Evolutionary conservation across 2,797 vertebrate genomes (phyloP).

Genomic region (Prionace glauca): DNA sequence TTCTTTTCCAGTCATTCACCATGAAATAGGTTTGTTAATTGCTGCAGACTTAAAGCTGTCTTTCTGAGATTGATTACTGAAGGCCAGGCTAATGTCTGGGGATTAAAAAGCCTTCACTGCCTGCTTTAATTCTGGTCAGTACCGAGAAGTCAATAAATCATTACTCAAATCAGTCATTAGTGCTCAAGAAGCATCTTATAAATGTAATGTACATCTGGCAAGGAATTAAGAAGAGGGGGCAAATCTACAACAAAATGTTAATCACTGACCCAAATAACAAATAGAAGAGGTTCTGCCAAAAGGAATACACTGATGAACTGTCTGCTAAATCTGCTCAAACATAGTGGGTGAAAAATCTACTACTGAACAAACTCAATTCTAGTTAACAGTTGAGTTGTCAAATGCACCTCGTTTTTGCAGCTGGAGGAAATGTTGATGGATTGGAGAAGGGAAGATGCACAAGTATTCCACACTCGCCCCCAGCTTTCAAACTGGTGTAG

Average conservation of each 20-base stretch:
- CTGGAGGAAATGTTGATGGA: not conserved
- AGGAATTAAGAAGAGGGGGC: constrained; percentile 42
- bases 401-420: not conserved
- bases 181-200: constrained; percentile 48
- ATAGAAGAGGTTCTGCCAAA: not conserved
- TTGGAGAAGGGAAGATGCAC: not conserved
- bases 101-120: constrained; percentile 50
- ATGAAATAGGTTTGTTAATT: constrained; percentile 56
- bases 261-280: not conserved
- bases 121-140: constrained; percentile 53
- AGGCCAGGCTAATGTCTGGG: constrained; percentile 47
- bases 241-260: constrained; percentile 17
- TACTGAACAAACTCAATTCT: not conserved
- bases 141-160: constrained; percentile 56
- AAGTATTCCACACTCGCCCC: not conserved
- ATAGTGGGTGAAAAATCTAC: not conserved
- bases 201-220: constrained; percentile 46
- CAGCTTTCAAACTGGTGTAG: not conserved
- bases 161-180: constrained; percentile 50
- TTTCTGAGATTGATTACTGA: constrained; percentile 52
- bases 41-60: constrained; percentile 50
- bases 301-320: not conserved
- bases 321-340: not conserved
- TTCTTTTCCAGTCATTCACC: constrained; percentile 48
- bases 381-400: not conserved